Conservation (phyloP, 2,888 invertebrate genomes). For the Drosophila infuscata region DNA sequence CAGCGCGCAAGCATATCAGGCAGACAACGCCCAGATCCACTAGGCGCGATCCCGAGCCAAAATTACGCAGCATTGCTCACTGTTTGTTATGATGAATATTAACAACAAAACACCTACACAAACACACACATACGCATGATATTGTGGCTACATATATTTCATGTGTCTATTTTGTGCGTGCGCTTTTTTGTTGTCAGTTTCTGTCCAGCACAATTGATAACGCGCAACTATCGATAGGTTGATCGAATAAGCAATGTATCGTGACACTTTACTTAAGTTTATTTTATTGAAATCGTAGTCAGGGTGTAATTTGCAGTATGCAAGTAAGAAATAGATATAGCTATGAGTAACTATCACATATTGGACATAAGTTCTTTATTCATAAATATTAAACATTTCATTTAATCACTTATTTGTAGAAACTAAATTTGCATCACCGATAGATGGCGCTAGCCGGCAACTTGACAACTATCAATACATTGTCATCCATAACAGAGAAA, state of each 20-base stretch:
- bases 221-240: slow-evolving; percentile 24
- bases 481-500: neutral
- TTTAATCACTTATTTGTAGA: neutral
- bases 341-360: no score
- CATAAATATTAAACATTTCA: neutral
- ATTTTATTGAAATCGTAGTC: neutral
- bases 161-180: slow-evolving; percentile 55
- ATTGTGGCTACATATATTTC: slow-evolving; percentile 27
- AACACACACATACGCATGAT: slow-evolving; percentile 23
- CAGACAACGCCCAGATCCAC: slow-evolving; percentile 83
- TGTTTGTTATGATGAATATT: slow-evolving; percentile 44
- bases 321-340: neutral
- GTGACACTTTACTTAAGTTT: neutral
- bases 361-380: neutral
- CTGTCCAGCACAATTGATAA: slow-evolving; percentile 36
- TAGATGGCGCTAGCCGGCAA: neutral
- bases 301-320: neutral
- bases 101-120: slow-evolving; percentile 41
- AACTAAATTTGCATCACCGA: neutral
- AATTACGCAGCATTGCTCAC: slow-evolving; percentile 54
- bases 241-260: neutral
- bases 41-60: slow-evolving; percentile 40
- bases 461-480: neutral
- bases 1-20: slow-evolving; percentile 81
- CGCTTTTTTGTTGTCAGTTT: slow-evolving; percentile 46